phyloP scores from a whole-genome alignment of 2,797 vertebrate genomes.

The Myiothlypis chrysogaster region DNA sequence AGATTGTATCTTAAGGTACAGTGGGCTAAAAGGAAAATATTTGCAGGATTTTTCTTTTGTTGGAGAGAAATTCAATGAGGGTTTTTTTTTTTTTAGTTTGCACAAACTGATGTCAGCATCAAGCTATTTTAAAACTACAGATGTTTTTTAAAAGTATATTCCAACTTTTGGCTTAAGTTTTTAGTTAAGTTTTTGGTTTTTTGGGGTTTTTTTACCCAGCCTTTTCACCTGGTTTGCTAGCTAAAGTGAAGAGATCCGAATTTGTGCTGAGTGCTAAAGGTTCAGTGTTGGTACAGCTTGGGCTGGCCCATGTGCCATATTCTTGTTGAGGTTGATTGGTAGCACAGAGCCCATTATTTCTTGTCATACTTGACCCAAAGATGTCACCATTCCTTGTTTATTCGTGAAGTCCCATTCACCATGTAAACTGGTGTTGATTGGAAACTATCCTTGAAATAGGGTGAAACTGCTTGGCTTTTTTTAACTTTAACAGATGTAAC shows the following conservation, averaged over 20 bases:
- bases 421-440: conserved; percentile 72
- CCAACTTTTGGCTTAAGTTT: conserved; percentile 59
- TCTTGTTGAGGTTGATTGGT: conserved; percentile 79
- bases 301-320: conserved; percentile 76
- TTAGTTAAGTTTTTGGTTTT: conserved; percentile 37
- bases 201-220: neutral
- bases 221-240: conserved; percentile 73
- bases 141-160: conserved; percentile 54
- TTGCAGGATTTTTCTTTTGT: conserved; percentile 36
- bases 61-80: conserved; percentile 61
- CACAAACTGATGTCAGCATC: conserved; percentile 64
- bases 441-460: conserved; percentile 74
- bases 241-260: conserved; percentile 71
- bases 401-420: conserved; percentile 63
- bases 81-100: conserved; percentile 57
- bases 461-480: conserved; percentile 72
- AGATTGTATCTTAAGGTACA: conserved; percentile 58
- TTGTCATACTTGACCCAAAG: conserved; percentile 71
- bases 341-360: conserved; percentile 76
- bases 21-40: conserved; percentile 54
- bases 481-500: conserved; percentile 71
- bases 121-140: conserved; percentile 66
- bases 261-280: conserved; percentile 75
- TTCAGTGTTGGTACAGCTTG: conserved; percentile 78
- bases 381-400: conserved; percentile 70